These are phyloP conservation scores for Cochlearius cochlearius DNA, from an alignment of 2,113 vertebrate species.

Conservation along the genomic window DNA sequence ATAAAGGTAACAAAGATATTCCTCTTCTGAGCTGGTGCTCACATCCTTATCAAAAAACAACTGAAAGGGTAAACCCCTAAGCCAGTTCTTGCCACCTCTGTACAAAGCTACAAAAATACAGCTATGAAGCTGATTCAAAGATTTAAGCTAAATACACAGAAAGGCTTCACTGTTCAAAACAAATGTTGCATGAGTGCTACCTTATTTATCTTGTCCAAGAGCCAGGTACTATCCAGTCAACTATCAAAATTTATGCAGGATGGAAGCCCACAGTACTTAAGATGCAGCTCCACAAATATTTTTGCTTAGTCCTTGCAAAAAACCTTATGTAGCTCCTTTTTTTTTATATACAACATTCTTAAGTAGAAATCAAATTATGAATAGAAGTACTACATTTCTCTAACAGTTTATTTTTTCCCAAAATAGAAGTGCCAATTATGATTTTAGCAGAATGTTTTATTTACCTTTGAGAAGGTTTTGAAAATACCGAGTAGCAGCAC, in stretches of 20 bases:
- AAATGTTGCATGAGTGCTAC: rapidly evolving
- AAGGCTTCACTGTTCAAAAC: background rate
- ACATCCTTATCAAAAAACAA: background rate
- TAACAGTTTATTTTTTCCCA: background rate
- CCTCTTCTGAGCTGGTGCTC: background rate
- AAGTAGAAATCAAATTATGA: background rate
- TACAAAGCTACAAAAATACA: background rate
- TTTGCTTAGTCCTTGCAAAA: background rate
- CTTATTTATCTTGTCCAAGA: background rate
- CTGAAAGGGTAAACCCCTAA: background rate
- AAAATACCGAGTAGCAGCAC: conserved; percentile 83
- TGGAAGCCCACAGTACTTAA: background rate
- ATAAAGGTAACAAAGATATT: background rate
- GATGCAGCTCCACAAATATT: background rate
- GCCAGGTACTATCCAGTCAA: background rate
- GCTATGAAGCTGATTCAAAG: background rate
- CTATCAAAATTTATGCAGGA: background rate
- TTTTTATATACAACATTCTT: background rate
- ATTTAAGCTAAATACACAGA: background rate
- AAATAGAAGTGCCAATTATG: background rate
- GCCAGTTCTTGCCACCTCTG: background rate
- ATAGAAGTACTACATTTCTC: background rate
- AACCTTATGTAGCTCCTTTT: background rate
- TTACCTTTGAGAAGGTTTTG: conserved; percentile 83
- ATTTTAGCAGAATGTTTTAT: background rate